Conservation (phyloP, 2,888 invertebrate genomes). For the Leptinotarsa tumamoca region DNA sequence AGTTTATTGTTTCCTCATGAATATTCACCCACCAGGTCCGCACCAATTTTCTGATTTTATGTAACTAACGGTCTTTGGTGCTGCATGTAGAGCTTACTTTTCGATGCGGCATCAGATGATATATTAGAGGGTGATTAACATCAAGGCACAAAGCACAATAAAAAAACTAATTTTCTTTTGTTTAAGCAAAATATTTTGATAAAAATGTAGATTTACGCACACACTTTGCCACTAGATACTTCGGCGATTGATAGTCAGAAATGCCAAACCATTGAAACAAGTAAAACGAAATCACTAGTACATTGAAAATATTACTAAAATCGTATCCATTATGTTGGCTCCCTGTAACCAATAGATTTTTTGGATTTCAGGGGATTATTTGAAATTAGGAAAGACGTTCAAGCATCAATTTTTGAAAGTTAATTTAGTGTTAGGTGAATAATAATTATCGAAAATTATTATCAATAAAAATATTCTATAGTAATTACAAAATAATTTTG, state of each 20-base stretch:
- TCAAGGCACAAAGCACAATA: slow-evolving; percentile 38
- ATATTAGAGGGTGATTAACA: slow-evolving; percentile 22
- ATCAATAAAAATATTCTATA: too few relatives aligned
- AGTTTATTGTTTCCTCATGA: slow-evolving; percentile 38
- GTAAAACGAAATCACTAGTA: slow-evolving; percentile 17
- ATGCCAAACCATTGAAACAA: slow-evolving; percentile 21
- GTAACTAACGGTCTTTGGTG: slow-evolving; percentile 49
- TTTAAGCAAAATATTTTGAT: slow-evolving; percentile 43
- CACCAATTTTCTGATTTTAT: slow-evolving; percentile 49
- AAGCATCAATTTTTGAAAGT: background rate
- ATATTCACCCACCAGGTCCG: slow-evolving; percentile 36
- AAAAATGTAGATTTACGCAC: slow-evolving; percentile 46
- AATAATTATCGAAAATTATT: too few relatives aligned
- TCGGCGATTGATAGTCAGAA: slow-evolving; percentile 8
- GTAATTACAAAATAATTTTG: too few relatives aligned
- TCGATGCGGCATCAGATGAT: slow-evolving; percentile 25
- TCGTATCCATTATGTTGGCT: slow-evolving; percentile 5
- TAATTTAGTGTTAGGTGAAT: too few relatives aligned
- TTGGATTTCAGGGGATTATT: background rate
- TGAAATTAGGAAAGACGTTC: background rate
- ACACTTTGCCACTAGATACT: slow-evolving; percentile 38
- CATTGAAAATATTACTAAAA: slow-evolving; percentile 42
- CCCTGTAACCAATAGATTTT: background rate
- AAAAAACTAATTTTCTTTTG: slow-evolving; percentile 35
- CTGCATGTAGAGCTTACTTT: slow-evolving; percentile 38